Evolutionary conservation across 2,113 vertebrate genomes (phyloP).

Genomic region (Pterophyllum scalare): DNA sequence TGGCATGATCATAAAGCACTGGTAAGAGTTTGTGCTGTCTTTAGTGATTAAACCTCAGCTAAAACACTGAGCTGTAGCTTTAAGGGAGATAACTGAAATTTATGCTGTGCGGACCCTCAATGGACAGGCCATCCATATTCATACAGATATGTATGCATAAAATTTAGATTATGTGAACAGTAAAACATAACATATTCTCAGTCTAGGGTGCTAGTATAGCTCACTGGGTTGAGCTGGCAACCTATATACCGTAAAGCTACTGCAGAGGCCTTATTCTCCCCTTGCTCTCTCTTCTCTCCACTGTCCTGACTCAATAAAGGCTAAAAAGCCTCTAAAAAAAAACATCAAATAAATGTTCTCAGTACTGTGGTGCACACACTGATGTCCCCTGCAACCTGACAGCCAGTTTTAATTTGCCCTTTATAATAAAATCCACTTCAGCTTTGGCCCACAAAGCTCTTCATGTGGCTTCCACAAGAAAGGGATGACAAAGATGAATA

Average conservation of each 20-base stretch:
- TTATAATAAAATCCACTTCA: constrained; percentile 46
- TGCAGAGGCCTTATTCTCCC: not conserved
- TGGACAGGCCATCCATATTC: not conserved
- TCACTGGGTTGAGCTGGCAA: not conserved
- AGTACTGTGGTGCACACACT: not conserved
- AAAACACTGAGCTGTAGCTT: not conserved
- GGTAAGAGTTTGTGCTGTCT: constrained; percentile 2
- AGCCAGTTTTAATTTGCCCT: constrained; percentile 59
- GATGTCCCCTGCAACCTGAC: constrained; percentile 47
- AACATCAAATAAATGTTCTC: not conserved
- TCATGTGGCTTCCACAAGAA: constrained; percentile 61
- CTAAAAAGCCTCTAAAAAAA: not conserved
- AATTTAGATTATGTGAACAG: not conserved
- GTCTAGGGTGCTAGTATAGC: not conserved
- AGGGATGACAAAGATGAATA: constrained; percentile 57
- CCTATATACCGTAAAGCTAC: not conserved
- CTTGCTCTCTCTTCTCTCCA: not conserved
- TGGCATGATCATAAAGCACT: constrained; percentile 30
- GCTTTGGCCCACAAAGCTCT: constrained; percentile 40
- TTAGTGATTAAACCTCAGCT: constrained; percentile 11
- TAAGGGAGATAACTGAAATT: not conserved
- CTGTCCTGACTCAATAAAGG: not conserved
- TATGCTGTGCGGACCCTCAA: not conserved
- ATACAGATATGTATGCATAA: not conserved
- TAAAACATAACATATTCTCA: not conserved